Percentiles rank a stretch among this genome's conserved stretches.
These are phyloP conservation scores for Trematomus bernacchii DNA, from an alignment of 2,797 vertebrate genomes.

Conservation along the genomic window DNA sequence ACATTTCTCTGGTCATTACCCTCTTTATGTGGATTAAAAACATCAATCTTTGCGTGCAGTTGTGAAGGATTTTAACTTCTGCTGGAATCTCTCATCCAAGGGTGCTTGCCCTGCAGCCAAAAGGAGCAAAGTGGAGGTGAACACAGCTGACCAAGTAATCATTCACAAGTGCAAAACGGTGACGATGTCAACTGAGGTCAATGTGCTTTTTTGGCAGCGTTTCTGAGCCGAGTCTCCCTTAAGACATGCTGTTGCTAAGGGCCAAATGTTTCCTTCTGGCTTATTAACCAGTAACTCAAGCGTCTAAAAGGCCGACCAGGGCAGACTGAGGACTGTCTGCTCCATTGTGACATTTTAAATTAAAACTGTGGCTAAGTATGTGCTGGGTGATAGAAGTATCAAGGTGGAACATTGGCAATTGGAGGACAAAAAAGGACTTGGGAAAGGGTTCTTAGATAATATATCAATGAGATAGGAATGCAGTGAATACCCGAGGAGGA, in stretches of 20 bases:
- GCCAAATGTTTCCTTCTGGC: conserved; percentile 29
- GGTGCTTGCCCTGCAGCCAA: conserved; percentile 1
- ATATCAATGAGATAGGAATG: conserved; percentile 29
- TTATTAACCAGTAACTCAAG: conserved; percentile 38
- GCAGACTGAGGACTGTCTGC: conserved; percentile 4
- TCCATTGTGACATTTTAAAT: conserved; percentile 36
- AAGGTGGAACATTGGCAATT: conserved; percentile 21
- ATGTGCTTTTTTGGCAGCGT: conserved; percentile 27
- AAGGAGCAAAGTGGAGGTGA: conserved; percentile 31
- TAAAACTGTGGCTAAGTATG: conserved; percentile 21
- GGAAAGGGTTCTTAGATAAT: conserved; percentile 31
- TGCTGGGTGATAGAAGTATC: conserved; percentile 24
- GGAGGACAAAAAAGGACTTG: conserved; percentile 17
- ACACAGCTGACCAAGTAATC: conserved; percentile 16
- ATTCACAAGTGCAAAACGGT: conserved; percentile 39
- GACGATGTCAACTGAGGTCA: conserved; percentile 27
- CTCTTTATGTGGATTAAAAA: conserved; percentile 7
- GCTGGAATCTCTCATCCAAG: conserved; percentile 19
- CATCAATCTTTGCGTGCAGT: conserved; percentile 8
- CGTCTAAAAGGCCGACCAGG: conserved; percentile 32
- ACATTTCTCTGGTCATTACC: background rate
- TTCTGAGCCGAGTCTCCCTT: conserved; percentile 22
- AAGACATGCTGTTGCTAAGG: conserved; percentile 22
- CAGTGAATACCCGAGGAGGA: conserved; percentile 26
- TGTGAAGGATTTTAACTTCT: conserved; percentile 8